A percentile compares a stretch with the other conserved stretches of the same genome.
Evolutionary conservation across 2,113 vertebrate species (phyloP).

Genomic region (Zosterops hypoxanthus): DNA sequence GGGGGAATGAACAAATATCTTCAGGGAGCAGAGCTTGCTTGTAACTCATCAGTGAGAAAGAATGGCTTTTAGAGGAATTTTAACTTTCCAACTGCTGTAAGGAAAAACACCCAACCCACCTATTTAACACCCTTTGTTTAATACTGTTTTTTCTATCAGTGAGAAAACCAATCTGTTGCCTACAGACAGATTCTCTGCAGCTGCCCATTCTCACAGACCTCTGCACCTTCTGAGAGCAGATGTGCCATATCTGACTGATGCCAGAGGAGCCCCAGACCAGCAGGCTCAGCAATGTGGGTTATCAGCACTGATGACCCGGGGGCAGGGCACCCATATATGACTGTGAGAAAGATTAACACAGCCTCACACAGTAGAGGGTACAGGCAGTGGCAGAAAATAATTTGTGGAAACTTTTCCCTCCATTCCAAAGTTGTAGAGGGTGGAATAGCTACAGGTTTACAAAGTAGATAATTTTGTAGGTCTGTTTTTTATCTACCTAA

Average conservation of each 20-base stretch:
- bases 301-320: fast-evolving
- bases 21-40: background rate
- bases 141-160: background rate
- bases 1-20: background rate
- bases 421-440: background rate
- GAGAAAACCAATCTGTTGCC: background rate
- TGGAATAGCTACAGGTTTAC: background rate
- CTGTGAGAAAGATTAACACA: background rate
- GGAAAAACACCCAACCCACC: background rate
- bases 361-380: background rate
- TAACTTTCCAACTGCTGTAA: background rate
- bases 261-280: background rate
- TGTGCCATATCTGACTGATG: background rate
- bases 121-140: background rate
- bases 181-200: background rate
- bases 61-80: background rate
- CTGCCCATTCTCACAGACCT: background rate
- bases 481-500: background rate
- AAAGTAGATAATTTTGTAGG: background rate
- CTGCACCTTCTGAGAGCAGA: background rate
- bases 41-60: background rate
- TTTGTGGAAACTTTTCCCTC: background rate
- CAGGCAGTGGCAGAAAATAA: background rate
- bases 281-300: background rate
- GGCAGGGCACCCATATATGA: too few species aligned